Percentiles rank a stretch among this genome's conserved stretches.
Conservation (phyloP, 2,888 invertebrate genomes). For the Calephelis perditalis region DNA sequence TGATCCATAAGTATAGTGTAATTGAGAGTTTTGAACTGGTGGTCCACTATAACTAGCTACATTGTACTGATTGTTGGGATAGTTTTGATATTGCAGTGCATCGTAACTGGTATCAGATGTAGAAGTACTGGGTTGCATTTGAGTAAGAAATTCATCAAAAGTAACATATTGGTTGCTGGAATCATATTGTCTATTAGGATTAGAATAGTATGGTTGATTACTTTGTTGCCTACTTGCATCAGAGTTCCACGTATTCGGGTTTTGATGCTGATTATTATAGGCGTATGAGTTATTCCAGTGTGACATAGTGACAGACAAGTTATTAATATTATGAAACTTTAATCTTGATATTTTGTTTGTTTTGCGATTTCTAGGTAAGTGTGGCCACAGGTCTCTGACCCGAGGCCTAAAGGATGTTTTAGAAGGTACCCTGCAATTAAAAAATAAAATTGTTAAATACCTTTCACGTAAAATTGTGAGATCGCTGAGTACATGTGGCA, state of each 20-base stretch:
- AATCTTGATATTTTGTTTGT: slow-evolving; percentile 32
- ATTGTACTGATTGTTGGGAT: slow-evolving; percentile 46
- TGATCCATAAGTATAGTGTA: slow-evolving; percentile 44
- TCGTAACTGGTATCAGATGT: slow-evolving; percentile 43
- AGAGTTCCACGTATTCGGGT: slow-evolving; percentile 50
- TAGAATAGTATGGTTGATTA: slow-evolving; percentile 51
- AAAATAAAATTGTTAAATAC: slow-evolving; percentile 34
- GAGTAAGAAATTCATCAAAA: slow-evolving; percentile 63
- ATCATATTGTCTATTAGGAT: slow-evolving; percentile 46
- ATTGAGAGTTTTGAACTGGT: slow-evolving; percentile 46
- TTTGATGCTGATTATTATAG: slow-evolving; percentile 61
- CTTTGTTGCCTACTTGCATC: slow-evolving; percentile 53
- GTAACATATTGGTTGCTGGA: slow-evolving; percentile 60
- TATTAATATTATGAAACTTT: slow-evolving; percentile 40
- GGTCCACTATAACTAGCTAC: slow-evolving; percentile 45
- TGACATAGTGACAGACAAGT: slow-evolving; percentile 52
- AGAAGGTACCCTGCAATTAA: slow-evolving; percentile 32
- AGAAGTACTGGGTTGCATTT: slow-evolving; percentile 52
- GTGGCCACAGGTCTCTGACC: slow-evolving; percentile 70
- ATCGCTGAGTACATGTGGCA: slow-evolving; percentile 47
- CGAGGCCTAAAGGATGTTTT: slow-evolving; percentile 40
- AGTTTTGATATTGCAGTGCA: slow-evolving; percentile 54
- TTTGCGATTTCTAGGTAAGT: slow-evolving; percentile 28
- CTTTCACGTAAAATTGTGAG: slow-evolving; percentile 33
- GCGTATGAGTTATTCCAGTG: slow-evolving; percentile 68